Base-by-base conservation (phyloP, 2,888 invertebrate species). In the Marasmarcha lunaedactyla region DNA sequence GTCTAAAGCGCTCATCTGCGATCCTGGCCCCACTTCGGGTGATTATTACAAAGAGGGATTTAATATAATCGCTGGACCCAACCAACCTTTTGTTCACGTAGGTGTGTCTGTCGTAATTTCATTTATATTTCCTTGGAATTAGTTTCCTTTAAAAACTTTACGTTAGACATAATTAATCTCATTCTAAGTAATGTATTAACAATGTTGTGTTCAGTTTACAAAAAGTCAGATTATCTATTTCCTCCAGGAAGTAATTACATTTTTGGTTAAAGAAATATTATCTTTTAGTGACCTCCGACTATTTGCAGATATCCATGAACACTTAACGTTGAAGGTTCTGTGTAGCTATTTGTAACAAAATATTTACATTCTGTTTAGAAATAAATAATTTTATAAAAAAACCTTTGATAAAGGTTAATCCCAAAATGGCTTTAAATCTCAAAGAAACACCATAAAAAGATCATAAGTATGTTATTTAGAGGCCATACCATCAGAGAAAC, bases 231-330 rank as follows among this genome's bases (percentile, higher is more conserved):
- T 35, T 13, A 6, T 20, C 20, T 20, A 50, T 59, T 65, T 70
- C 67, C 63, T 65, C 58, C 55, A 69, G 76, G 76, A 77, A 74
- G 71, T 69, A 36, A 48, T 62, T 63, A 64, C 71, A 71, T 71
- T 71, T 71, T 77, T 69, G 68, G 63, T 57, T 57, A 57, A 60
- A 61, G 58, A 63, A 59, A 57, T 54, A 55, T 63, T 65, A 67
- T 60, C 60, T 49, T 42, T 39, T 40, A 46, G 42, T 49, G 61
- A 55, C 61, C 63, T 63, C 58, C 59, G 63, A 65, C 63, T 57
- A 52, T 58, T 30, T 30, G 9, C 10, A 30, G 11, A 30, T 30
- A 5, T 20, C 7, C 3, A 7, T 20, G 4, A 20, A 7, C 7
- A 3, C 20, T 20, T 20, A n/a, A n/a, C n/a, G n/a, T n/a, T n/a